phyloP scores from a whole-genome alignment of 2,797 vertebrate genomes.

The Epinephelus malabaricus region DNA sequence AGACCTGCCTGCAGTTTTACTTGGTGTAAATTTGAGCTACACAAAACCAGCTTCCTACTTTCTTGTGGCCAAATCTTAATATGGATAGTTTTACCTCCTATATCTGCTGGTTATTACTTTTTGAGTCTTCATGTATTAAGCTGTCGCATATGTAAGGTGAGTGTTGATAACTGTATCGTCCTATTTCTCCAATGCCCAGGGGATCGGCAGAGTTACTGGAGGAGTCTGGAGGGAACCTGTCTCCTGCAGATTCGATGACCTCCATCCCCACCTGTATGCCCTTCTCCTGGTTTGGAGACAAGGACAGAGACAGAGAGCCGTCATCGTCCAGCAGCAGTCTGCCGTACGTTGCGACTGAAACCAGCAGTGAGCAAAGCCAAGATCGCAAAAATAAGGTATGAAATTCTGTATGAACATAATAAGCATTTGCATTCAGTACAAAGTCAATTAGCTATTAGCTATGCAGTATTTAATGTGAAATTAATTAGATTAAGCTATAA shows the following conservation, averaged over 20 bases:
- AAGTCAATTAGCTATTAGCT: not conserved
- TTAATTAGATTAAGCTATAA: not conserved
- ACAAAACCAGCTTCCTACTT: not conserved
- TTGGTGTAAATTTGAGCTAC: constrained; percentile 1
- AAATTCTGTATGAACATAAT: not conserved
- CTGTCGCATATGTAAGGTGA: not conserved
- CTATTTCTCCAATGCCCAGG: constrained; percentile 70
- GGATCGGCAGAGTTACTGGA: constrained; percentile 93
- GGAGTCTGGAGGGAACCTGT: constrained; percentile 90
- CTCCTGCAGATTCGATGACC: constrained; percentile 92
- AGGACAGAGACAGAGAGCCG: constrained; percentile 90
- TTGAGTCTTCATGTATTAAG: not conserved
- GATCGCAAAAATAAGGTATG: constrained; percentile 91
- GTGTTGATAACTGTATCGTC: not conserved
- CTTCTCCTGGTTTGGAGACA: constrained; percentile 95
- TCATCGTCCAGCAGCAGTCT: constrained; percentile 89
- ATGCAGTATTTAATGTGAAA: not conserved
- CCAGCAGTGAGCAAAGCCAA: constrained; percentile 85
- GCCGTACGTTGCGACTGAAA: constrained; percentile 85
- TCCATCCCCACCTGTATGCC: constrained; percentile 96
- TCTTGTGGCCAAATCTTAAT: constrained; percentile 7
- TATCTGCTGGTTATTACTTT: not conserved
- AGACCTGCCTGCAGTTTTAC: not conserved
- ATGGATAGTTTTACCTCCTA: not conserved
- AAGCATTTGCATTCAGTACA: not conserved